These are phyloP conservation scores for Eumacrocentrus americanus DNA, from an alignment of 2,888 invertebrate genomes.

Conservation along the genomic window DNA sequence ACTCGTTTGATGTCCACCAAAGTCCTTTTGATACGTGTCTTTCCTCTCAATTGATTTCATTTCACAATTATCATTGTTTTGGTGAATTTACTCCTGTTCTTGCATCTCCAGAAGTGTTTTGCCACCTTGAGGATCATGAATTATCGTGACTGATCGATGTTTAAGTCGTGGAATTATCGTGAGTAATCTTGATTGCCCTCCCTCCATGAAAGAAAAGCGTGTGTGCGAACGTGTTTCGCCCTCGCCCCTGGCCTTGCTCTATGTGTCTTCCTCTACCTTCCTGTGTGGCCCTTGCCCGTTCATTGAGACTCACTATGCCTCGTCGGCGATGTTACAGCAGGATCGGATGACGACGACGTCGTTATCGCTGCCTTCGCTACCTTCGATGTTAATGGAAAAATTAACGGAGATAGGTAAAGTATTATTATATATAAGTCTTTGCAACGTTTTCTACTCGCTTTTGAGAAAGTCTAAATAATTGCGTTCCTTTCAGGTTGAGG, in stretches of 20 bases:
- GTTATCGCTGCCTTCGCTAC: constrained; percentile 91
- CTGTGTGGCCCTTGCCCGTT: constrained; percentile 42
- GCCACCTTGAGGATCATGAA: neutral
- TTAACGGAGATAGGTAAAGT: constrained; percentile 84
- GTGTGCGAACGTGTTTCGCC: constrained; percentile 41
- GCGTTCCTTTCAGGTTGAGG: constrained; percentile 71
- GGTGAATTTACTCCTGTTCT: neutral
- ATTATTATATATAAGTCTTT: neutral
- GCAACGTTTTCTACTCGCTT: no score
- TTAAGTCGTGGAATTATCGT: constrained; percentile 9
- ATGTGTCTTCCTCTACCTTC: constrained; percentile 39
- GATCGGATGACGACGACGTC: constrained; percentile 88
- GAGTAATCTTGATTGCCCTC: constrained; percentile 1
- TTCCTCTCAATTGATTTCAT: constrained; percentile 10
- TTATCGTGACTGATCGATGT: neutral
- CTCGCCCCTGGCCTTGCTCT: constrained; percentile 37
- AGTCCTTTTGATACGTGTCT: neutral
- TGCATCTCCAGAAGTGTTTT: neutral
- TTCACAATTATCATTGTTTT: neutral
- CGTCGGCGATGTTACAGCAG: constrained; percentile 55
- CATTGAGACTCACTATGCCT: constrained; percentile 42
- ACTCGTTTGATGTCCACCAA: neutral
- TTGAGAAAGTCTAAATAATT: neutral
- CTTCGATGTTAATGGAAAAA: constrained; percentile 87
- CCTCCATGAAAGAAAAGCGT: constrained; percentile 22